Evolutionary conservation across 2,888 invertebrate species (phyloP), one percentile per base, ranked within the genome.

Genomic region (Drosophila acutilabella): DNA sequence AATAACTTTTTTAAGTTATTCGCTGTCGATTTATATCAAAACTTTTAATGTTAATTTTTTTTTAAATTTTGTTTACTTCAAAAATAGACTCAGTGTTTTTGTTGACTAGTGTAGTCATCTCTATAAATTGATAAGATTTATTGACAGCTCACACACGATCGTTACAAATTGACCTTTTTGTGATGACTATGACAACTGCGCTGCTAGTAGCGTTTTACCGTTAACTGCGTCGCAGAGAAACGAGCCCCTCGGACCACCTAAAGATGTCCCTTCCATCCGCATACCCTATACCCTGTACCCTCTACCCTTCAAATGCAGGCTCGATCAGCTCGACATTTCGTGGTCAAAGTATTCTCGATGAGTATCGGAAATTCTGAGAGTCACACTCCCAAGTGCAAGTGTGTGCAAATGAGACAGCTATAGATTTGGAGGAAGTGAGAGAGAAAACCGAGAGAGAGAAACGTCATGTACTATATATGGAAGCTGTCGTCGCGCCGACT

Each of bases 111-210:
- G 69, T 45, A 23, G n/a, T 11, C 66, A 66, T 51, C 50, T 64
- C 61, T 71, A 65, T 51, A 62, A 72, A 65, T 67, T 83, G 84
- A 84, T 88, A 89, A 88, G 84, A 73, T 79, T 87, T 88, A 81
- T 84, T 88, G 87, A 80, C 88, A 72, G 50, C 64, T 33, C 47
- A 51, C 50, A 54, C 67, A 52, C 53, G 73, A 67, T 68, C 82
- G 65, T 68, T 68, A 70, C 71, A 76, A 74, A 40, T 67, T 69
- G 79, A 74, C 74, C 79, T 69, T 53, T 72, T 52, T 41, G 33
- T 23, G 33, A 44, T 53, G 57, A 67, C 62, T 41, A 38, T 50
- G 56, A 48, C 71, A 38, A 23, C 20, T 40, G 20, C 53, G 54
- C 11, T 18, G 57, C 23, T 18, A n/a, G 36, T 30, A 16, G n/a